Evolutionary conservation across 2,888 invertebrate species (phyloP).

Genomic region (Dryocosmus kuriphilus): DNA sequence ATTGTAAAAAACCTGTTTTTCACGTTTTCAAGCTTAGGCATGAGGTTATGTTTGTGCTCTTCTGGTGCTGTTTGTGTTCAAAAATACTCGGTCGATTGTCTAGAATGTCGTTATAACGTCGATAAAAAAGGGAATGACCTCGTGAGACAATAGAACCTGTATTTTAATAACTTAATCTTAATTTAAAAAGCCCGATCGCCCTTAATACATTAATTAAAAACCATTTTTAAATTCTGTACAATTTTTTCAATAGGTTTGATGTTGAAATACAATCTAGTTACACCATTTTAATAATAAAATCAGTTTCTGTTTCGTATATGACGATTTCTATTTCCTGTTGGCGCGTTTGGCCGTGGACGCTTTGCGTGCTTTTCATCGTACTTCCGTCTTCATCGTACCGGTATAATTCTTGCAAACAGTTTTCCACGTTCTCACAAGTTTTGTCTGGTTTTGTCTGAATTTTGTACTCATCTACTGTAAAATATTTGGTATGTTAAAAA

Average conservation of each 20-base stretch:
- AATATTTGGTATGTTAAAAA: conserved; percentile 15
- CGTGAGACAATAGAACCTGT: neutral
- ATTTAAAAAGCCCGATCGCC: neutral
- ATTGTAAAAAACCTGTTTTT: no score
- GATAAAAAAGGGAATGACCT: neutral
- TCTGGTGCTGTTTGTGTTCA: no score
- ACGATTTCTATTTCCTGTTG: conserved; percentile 8
- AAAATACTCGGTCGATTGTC: neutral
- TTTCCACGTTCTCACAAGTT: neutral
- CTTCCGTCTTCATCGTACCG: conserved; percentile 21
- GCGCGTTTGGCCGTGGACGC: conserved; percentile 23
- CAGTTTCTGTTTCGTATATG: neutral
- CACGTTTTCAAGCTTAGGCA: neutral
- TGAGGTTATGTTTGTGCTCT: neutral
- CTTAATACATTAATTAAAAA: neutral
- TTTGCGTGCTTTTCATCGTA: neutral
- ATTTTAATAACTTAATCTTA: neutral
- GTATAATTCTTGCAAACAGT: neutral
- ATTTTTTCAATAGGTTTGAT: neutral
- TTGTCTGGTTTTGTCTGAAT: neutral
- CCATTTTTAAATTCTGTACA: neutral
- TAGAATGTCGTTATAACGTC: neutral
- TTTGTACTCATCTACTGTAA: neutral
- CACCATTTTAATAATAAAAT: neutral
- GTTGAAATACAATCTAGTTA: neutral